These are phyloP conservation scores for Mesembrinibis cayennensis DNA, from an alignment of 2,113 vertebrate species.

Conservation along the genomic window DNA sequence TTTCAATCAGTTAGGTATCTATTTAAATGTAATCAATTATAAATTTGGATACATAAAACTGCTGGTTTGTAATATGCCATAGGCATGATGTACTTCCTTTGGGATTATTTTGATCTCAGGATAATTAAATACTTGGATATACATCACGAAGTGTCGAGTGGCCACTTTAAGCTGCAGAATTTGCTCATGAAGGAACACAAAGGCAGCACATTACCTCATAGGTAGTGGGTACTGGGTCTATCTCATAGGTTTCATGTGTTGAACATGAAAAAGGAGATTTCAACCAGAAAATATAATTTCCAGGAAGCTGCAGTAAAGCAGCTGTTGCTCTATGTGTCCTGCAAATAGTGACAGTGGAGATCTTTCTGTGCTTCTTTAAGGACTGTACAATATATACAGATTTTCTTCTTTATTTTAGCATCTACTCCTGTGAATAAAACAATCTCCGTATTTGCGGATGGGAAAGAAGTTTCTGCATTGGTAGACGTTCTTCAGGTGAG, in stretches of 20 bases:
- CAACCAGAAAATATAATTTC: not conserved
- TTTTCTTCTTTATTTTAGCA: constrained; percentile 12
- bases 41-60: not conserved
- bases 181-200: not conserved
- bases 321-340: not conserved
- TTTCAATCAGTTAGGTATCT: not conserved
- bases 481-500: not conserved
- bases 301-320: not conserved
- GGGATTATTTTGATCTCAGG: not conserved
- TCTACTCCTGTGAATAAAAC: not conserved
- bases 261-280: not conserved
- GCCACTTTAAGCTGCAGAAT: not conserved
- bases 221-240: not conserved
- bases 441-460: not conserved
- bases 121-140: not conserved
- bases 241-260: not conserved
- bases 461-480: not conserved
- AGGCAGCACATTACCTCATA: not conserved
- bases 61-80: not conserved
- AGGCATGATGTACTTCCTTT: not conserved
- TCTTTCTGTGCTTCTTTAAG: not conserved
- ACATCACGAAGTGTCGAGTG: not conserved
- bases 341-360: not conserved
- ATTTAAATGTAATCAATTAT: not conserved
- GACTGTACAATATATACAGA: not conserved